Evolutionary conservation across 2,888 invertebrate species (phyloP).

Genomic region (Macaria notata): DNA sequence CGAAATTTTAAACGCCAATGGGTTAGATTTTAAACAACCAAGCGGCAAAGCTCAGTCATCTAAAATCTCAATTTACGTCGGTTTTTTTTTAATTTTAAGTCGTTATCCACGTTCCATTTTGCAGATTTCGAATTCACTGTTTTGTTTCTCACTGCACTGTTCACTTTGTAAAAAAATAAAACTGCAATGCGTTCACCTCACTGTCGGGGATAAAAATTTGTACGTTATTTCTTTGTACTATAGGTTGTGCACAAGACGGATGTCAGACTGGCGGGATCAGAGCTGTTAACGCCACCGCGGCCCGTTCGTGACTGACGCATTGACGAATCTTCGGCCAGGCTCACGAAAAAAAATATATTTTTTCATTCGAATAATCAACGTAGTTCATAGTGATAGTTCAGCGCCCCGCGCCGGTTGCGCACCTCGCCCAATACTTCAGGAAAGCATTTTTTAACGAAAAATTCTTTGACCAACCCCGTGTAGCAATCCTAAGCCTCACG

Average conservation of each 20-base stretch:
- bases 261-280: slow-evolving; percentile 59
- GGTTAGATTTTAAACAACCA: slow-evolving; percentile 63
- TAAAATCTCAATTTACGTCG: slow-evolving; percentile 65
- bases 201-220: slow-evolving; percentile 68
- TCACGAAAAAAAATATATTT: slow-evolving; percentile 77
- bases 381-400: slow-evolving; percentile 79
- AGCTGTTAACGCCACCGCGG: slow-evolving; percentile 72
- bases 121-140: slow-evolving; percentile 48
- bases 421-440: slow-evolving; percentile 36
- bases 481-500: slow-evolving; percentile 33
- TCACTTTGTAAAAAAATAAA: slow-evolving; percentile 53
- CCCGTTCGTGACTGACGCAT: slow-evolving; percentile 75
- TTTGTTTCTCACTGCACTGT: slow-evolving; percentile 63
- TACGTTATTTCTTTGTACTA: slow-evolving; percentile 77
- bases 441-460: slow-evolving; percentile 44
- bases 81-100: slow-evolving; percentile 47
- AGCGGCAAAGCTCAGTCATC: slow-evolving; percentile 55
- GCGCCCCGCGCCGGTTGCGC: slow-evolving; percentile 56
- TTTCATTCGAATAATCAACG: slow-evolving; percentile 78
- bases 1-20: slow-evolving; percentile 40
- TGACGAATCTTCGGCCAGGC: slow-evolving; percentile 75
- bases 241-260: slow-evolving; percentile 74
- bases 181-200: slow-evolving; percentile 67
- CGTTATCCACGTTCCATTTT: slow-evolving; percentile 56
- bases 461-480: slow-evolving; percentile 32